Base-by-base conservation (phyloP, 2,888 invertebrate genomes). In the Drosophila vallismaia region DNA sequence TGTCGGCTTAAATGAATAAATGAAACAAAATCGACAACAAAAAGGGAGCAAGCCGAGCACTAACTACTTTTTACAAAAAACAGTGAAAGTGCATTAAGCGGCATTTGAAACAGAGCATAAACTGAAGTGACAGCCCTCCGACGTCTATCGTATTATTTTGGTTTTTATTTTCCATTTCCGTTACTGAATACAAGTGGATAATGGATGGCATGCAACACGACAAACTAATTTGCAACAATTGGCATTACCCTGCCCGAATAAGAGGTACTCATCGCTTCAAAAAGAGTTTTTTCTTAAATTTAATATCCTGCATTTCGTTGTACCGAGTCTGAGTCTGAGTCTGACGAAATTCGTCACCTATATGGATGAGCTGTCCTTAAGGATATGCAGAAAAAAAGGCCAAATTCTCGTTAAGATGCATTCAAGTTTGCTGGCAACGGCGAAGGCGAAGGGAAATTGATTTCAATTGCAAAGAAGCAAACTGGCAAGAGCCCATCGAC, bases 21-120 rank as follows among this genome's bases (percentile, higher is more conserved):
- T 72, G 71, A 66, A 56, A 52, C 45, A 68, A 62, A 64, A 19
- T 19, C 40, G 56, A 63, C 50, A 52, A 54, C 48, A 70, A 42
- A 45, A 38, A 26, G 57, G 24, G 42, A 62, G 76, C 71, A 70
- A 73, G 63, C 69, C 67, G 67, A 78, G 74, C 76, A 19, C 8
- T 74, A 72, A 77, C 80, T 83, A 82, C 80, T 80, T 80, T 79
- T 80, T 80, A 77, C 75, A 83, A 77, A 79, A 71, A 72, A 80
- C 83, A 83, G 74, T 77, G 80, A 80, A 83, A 83, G 83, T 80
- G 80, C 83, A 80, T 80, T 83, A 80, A 79, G 83, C 74, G 60
- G 44, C 42, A 58, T 48, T 45, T 45, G 53, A 57, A 26, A 26
- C 71, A 62, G 40, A 40, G 58, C 48, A 45, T 50, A 55, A 46